Evolutionary conservation across 2,888 invertebrate species (phyloP), one percentile per base, ranked within the genome.

Genomic region (Apamea epomidion): DNA sequence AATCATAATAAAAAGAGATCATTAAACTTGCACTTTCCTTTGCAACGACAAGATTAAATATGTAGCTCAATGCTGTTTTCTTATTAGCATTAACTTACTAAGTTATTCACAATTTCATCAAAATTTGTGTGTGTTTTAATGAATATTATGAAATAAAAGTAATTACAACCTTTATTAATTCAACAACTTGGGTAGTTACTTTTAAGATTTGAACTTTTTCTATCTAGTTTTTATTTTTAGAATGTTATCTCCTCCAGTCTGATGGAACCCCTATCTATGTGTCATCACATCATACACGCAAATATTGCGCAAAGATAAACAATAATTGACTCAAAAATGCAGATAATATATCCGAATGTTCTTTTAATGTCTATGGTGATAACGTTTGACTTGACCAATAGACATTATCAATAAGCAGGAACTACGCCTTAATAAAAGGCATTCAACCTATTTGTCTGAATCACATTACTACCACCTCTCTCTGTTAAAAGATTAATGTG

Each of bases 281-380:
- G 84, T 74, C 84, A 71, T 84, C 65, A 83, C 84, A 71, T 84
- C 65, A 83, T 48, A 10, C 54, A n/a, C 58, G 45, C 64, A 72
- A 85, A 84, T 82, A 85, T 72, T 77, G 42, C 37, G 62, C 42
- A 65, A 77, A 60, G 82, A 82, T 82, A 81, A 82, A 82, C 42
- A 54, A 37, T 64, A 64, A 85, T 81, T 85, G 71, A 71, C 74
- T 74, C 74, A 62, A 83, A 84, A 69, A 81, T 77, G 32, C 45
- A 74, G 83, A 85, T 60, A 78, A 42, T 68, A 14, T 68, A 16
- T 54, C 21, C 29, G 78, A 85, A 85, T 73, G 54, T 71, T 37
- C 32, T 80, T 85, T 86, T 21, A 71, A 72, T 65, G 82, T 82
- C 74, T 84, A 54, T 58, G 21, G 32, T 62, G 72, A 84, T 86